Conservation (phyloP, 2,797 vertebrate genomes). For the Bovichtus diacanthus region DNA sequence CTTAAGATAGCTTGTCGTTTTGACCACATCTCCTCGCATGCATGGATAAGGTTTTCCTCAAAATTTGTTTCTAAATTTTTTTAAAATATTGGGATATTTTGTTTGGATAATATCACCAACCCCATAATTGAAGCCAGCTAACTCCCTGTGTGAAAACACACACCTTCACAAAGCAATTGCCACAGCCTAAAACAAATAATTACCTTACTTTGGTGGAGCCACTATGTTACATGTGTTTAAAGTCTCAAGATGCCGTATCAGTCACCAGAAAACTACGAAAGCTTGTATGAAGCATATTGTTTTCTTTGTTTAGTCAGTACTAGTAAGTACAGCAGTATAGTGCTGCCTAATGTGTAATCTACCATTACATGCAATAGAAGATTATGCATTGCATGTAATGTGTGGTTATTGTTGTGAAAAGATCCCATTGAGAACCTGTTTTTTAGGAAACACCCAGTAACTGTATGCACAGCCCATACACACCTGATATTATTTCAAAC, state of each 20-base stretch:
- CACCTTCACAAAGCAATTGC: not conserved
- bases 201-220: not conserved
- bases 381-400: conserved; percentile 10
- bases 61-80: not conserved
- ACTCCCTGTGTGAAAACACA: not conserved
- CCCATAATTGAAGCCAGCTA: not conserved
- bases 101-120: not conserved
- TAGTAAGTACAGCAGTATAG: not conserved
- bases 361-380: not conserved
- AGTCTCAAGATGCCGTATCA: not conserved
- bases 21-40: not conserved
- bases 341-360: not conserved
- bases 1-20: conserved; percentile 5
- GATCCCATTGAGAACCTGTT: conserved; percentile 53
- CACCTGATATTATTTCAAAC: conserved; percentile 35
- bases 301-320: not conserved
- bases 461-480: conserved; percentile 27
- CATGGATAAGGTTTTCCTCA: not conserved
- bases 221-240: conserved; percentile 2
- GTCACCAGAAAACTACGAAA: not conserved
- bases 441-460: conserved; percentile 59
- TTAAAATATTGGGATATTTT: not conserved
- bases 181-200: not conserved
- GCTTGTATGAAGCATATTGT: not conserved
- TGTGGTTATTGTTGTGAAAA: conserved; percentile 18